Evolutionary conservation across 2,113 vertebrate species (phyloP).

Genomic region (Xiphophorus couchianus): DNA sequence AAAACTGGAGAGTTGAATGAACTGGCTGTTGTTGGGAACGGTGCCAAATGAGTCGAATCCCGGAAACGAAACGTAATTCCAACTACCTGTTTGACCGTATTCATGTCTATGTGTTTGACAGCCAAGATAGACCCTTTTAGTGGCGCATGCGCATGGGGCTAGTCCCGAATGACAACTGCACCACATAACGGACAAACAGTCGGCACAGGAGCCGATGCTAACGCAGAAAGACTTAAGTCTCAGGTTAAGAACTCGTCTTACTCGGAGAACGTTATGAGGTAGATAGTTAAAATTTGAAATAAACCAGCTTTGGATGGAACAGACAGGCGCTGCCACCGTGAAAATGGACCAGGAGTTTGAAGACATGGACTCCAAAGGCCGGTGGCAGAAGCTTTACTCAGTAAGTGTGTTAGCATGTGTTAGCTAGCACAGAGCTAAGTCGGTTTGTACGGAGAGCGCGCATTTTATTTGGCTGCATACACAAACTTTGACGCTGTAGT

Average conservation of each 20-base stretch:
- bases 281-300: constrained; percentile 33
- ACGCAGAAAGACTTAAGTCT: constrained; percentile 7
- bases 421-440: constrained; percentile 55
- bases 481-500: neutral
- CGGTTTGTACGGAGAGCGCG: constrained; percentile 36
- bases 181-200: constrained; percentile 50
- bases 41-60: neutral
- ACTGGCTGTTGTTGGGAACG: neutral
- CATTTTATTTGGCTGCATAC: constrained; percentile 23
- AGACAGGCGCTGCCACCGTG: constrained; percentile 31
- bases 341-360: constrained; percentile 88
- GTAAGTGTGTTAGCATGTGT: constrained; percentile 81
- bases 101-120: neutral
- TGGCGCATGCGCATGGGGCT: constrained; percentile 53
- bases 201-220: constrained; percentile 8
- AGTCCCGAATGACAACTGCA: constrained; percentile 39
- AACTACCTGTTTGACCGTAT: neutral
- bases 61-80: neutral
- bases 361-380: constrained; percentile 86
- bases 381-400: constrained; percentile 91
- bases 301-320: constrained; percentile 13
- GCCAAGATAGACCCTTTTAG: neutral
- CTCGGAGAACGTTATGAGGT: constrained; percentile 70
- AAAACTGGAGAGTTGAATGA: neutral
- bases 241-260: constrained; percentile 18